Conservation (phyloP, 2,113 vertebrate genomes). For the Callospermophilus lateralis region DNA sequence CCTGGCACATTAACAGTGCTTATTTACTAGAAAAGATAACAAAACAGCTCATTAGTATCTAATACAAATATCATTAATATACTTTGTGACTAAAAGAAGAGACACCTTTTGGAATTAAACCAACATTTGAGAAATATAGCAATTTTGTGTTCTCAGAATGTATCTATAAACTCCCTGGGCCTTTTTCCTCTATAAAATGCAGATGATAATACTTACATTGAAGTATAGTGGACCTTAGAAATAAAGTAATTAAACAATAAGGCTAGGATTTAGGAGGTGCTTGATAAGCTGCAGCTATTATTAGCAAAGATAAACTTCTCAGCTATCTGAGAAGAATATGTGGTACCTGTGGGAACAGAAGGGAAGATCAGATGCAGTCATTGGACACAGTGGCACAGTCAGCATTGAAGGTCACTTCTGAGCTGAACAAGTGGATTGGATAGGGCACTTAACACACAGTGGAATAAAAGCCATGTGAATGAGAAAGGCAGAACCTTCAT, state of each 20-base stretch:
- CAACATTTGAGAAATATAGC: neutral
- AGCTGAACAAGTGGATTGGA: neutral
- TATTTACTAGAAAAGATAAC: neutral
- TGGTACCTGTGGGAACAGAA: neutral
- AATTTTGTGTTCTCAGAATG: neutral
- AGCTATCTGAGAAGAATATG: neutral
- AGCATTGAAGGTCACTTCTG: neutral
- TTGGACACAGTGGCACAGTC: neutral
- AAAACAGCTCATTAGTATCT: neutral
- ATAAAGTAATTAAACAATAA: neutral
- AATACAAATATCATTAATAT: neutral
- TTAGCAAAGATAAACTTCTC: slow-evolving; percentile 15
- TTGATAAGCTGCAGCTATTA: neutral
- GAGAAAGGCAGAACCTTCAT: neutral
- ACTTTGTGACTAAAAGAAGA: neutral
- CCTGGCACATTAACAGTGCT: neutral
- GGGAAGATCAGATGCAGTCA: neutral
- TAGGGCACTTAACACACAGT: neutral
- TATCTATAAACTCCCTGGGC: neutral
- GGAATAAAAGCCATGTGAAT: neutral
- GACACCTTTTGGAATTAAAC: neutral
- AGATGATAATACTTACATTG: neutral
- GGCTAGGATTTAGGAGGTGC: neutral
- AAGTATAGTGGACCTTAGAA: neutral
- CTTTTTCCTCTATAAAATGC: slow-evolving; percentile 22